Base-by-base conservation (phyloP, 2,888 invertebrate genomes). In the Coelopa pilipes region DNA sequence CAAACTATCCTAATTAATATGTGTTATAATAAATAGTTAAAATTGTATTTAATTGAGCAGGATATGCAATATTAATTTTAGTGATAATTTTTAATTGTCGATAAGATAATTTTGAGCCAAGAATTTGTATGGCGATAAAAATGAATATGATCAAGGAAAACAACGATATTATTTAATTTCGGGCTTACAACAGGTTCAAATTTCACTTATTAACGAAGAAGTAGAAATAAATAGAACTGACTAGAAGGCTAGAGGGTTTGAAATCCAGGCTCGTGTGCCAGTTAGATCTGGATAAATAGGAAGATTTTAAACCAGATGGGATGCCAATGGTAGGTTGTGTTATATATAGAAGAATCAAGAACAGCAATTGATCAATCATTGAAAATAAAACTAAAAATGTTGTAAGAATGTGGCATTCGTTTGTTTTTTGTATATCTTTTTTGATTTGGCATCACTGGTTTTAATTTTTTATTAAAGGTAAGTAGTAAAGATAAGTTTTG, bases 391-490 rank as follows among this genome's bases (percentile, higher is more conserved):
- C 11, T 59, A 21, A 12, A 21, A 21, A 57, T 13, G 1, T 59
- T 21, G 13, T 59, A 19, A 59, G 34, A 34, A 2, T 34, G 2
- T 34, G 7, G 7, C 34, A 34, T 34, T 34, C 34, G 34, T 34
- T 34, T 34, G 34, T 4, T 34, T 34, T 34, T 4, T 34, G 7
- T 34, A n/a, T 53, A 34, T 62, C 45, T 4, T 46, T 24, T 57
- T 67, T 69, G 34, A 67, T 73, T 73, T 74, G 74, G 74, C 74
- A 73, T 73, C 73, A 76, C 67, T 70, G 62, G 46, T 63, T 70
- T 53, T 17, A 68, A 68, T 13, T 62, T 59, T 53, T 21, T 49
- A 11, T 49, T n/a, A 53, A 53, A 53, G 5, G 10, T 15, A 53
- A 3, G n/a, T 53, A 34, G 2, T 34, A 34, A 34, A 4, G 34